These are phyloP conservation scores for Flexamia atlantica DNA, from an alignment of 2,888 invertebrate genomes.

Conservation along the genomic window DNA sequence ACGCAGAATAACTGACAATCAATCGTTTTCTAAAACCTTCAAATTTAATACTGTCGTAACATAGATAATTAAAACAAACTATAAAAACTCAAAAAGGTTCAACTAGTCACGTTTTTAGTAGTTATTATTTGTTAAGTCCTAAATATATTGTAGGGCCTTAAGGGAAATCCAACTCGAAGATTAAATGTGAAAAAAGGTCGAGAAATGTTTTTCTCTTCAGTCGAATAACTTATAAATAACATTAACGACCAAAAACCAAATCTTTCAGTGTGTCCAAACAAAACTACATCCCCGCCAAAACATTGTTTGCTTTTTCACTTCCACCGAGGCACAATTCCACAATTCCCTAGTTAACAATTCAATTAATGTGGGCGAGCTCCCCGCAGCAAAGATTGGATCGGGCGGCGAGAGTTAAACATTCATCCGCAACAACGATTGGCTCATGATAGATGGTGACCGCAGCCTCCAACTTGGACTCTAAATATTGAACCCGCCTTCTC, in stretches of 20 bases:
- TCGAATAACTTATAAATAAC: too few relatives aligned
- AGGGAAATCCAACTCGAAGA: too few relatives aligned
- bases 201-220: too few relatives aligned
- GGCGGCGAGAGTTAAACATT: conserved; percentile 40
- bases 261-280: not conserved
- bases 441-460: conserved; percentile 49
- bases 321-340: conserved; percentile 14
- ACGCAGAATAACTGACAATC: too few relatives aligned
- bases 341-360: conserved; percentile 44
- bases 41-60: too few relatives aligned
- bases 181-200: too few relatives aligned
- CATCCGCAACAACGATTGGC: conserved; percentile 45
- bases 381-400: conserved; percentile 35
- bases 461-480: conserved; percentile 43
- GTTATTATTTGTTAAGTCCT: too few relatives aligned
- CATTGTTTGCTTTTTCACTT: conserved; percentile 3
- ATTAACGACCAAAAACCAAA: not conserved
- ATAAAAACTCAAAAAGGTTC: too few relatives aligned
- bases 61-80: too few relatives aligned
- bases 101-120: too few relatives aligned
- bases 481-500: conserved; percentile 53
- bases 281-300: not conserved
- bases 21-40: too few relatives aligned
- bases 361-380: conserved; percentile 45
- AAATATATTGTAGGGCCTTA: too few relatives aligned